These are phyloP conservation scores for Bolinopsis microptera DNA, from an alignment of 37 sponge, comb jelly and placozoan genomes.

Conservation along the genomic window DNA sequence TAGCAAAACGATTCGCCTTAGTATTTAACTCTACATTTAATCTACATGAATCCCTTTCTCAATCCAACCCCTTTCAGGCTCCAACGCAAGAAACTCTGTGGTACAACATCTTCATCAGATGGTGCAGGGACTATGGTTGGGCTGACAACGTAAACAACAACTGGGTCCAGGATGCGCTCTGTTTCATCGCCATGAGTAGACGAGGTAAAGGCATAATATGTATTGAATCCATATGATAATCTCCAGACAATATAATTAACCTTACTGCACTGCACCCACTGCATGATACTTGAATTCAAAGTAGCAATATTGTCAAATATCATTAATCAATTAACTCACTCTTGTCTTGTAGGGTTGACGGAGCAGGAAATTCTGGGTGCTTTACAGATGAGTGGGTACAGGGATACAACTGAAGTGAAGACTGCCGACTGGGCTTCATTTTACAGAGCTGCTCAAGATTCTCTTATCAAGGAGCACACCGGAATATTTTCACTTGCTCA, in stretches of 20 bases:
- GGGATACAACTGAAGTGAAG: conserved; percentile 12
- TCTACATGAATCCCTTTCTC: too few species aligned
- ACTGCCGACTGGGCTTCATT: conserved; percentile 57
- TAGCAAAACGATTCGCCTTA: too few species aligned
- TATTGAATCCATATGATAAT: too few species aligned
- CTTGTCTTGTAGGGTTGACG: conserved; percentile 26
- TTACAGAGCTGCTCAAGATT: conserved; percentile 46
- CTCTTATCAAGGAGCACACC: conserved; percentile 54
- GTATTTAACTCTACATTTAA: too few species aligned
- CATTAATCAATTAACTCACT: too few species aligned
- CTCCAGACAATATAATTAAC: too few species aligned
- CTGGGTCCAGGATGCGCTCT: conserved; percentile 64
- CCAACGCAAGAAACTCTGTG: conserved; percentile 51
- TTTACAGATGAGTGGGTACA: conserved; percentile 32
- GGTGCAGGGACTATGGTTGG: conserved; percentile 64
- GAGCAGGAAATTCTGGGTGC: conserved; percentile 42
- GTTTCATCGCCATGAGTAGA: conserved; percentile 60
- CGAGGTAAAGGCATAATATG: conserved; percentile 16
- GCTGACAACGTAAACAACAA: not conserved
- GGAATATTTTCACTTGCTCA: conserved; percentile 52
- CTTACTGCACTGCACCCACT: too few species aligned
- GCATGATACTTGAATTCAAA: too few species aligned
- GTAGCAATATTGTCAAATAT: too few species aligned
- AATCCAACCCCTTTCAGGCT: conserved; percentile 38
- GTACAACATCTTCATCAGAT: conserved; percentile 66